phyloP scores from a whole-genome alignment of 2,888 invertebrate genomes.

The Acanthoscelides obtectus region DNA sequence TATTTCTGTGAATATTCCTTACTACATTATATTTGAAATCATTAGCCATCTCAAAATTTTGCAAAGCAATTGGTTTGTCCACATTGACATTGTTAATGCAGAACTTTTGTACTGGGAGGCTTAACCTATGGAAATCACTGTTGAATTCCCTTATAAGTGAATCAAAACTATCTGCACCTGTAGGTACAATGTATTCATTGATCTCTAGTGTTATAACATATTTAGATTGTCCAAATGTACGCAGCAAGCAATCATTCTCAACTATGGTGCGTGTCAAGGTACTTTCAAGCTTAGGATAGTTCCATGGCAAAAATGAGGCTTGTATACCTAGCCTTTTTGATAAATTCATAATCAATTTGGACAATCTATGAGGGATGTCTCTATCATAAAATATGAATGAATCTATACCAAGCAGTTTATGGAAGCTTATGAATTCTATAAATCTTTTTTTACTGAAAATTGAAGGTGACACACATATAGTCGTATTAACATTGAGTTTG shows the following conservation, averaged over 20 bases:
- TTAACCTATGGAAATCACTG: conserved; percentile 35
- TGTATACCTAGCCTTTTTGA: conserved; percentile 42
- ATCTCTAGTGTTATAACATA: conserved; percentile 56
- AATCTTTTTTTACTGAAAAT: conserved; percentile 55
- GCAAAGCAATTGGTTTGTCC: conserved; percentile 39
- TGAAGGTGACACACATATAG: conserved; percentile 61
- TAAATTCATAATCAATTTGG: conserved; percentile 44
- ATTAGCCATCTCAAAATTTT: conserved; percentile 37
- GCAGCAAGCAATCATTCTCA: conserved; percentile 62
- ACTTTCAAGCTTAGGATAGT: conserved; percentile 56
- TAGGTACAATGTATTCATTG: conserved; percentile 63
- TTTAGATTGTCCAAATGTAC: conserved; percentile 51
- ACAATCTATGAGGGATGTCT: conserved; percentile 48
- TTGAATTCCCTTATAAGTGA: conserved; percentile 54
- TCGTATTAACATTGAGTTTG: conserved; percentile 49
- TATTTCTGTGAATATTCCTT: conserved; percentile 33
- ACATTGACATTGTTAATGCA: conserved; percentile 35
- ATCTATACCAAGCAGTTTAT: conserved; percentile 61
- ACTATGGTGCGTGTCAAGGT: conserved; percentile 49
- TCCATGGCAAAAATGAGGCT: conserved; percentile 60
- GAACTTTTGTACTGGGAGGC: conserved; percentile 40
- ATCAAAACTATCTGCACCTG: conserved; percentile 53
- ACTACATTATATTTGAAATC: conserved; percentile 34
- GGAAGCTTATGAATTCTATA: conserved; percentile 63
- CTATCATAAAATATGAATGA: conserved; percentile 63